phyloP scores from a whole-genome alignment of 2,888 invertebrate species.

The Cheilosia soror region DNA sequence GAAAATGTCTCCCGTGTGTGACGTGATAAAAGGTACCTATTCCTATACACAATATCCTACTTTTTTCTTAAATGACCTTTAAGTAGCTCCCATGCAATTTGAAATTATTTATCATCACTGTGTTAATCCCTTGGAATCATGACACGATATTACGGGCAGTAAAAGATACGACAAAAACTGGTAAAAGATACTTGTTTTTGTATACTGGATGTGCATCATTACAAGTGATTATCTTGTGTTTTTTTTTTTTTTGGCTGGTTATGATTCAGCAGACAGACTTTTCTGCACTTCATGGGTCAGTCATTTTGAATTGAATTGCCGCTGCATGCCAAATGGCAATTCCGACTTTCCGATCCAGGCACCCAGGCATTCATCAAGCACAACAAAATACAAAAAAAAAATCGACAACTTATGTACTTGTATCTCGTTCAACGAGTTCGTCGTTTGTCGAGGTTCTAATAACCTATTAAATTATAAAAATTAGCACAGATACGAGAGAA shows the following conservation, averaged over 20 bases:
- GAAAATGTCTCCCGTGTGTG: conserved; percentile 25
- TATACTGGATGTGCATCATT: conserved; percentile 38
- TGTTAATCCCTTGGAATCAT: conserved; percentile 52
- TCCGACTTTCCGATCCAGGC: not conserved
- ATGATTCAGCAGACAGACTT: conserved; percentile 2
- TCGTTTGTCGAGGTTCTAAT: conserved; percentile 56
- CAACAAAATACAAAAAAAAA: conserved; percentile 12
- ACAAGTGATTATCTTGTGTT: conserved; percentile 55
- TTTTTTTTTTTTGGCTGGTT: conserved; percentile 11
- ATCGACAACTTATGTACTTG: not conserved
- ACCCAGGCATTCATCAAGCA: not conserved
- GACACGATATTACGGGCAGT: not conserved
- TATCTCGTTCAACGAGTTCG: conserved; percentile 35
- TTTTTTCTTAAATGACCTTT: conserved; percentile 4
- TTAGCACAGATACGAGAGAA: conserved; percentile 56
- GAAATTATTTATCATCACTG: conserved; percentile 46
- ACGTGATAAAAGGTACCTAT: conserved; percentile 54
- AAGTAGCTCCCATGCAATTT: conserved; percentile 45
- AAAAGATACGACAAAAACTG: conserved; percentile 24
- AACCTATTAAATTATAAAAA: conserved; percentile 63
- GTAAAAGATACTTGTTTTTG: not conserved
- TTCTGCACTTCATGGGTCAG: conserved; percentile 41
- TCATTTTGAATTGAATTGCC: conserved; percentile 31
- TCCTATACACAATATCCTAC: not conserved
- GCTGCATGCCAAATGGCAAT: conserved; percentile 44